phyloP scores from a whole-genome alignment of 2,888 invertebrate species.

The Leuctra nigra region DNA sequence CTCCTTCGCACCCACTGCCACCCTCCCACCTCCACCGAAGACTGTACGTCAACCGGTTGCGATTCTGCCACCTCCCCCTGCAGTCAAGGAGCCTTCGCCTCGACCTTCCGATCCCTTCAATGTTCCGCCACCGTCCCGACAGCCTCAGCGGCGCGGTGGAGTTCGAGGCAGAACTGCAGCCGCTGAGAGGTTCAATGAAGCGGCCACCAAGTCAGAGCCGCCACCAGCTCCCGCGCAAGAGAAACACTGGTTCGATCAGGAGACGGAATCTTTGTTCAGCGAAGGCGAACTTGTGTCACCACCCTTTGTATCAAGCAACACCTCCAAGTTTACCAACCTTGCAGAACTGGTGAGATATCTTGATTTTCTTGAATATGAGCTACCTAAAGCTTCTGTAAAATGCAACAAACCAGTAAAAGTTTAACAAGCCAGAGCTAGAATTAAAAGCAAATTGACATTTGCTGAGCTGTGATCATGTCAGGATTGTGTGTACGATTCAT shows the following conservation, averaged over 20 bases:
- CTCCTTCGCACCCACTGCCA: constrained; percentile 51
- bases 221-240: constrained; percentile 27
- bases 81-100: constrained; percentile 39
- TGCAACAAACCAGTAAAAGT: no score
- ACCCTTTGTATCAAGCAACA: constrained; percentile 16
- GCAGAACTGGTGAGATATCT: constrained; percentile 20
- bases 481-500: no score
- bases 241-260: constrained; percentile 45
- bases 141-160: constrained; percentile 29
- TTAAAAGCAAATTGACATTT: no score
- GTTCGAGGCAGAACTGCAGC: constrained; percentile 26
- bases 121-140: constrained; percentile 28
- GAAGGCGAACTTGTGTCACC: constrained; percentile 37
- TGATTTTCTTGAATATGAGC: no score
- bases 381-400: no score
- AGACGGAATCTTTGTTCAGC: constrained; percentile 43
- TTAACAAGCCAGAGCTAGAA: no score
- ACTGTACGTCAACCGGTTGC: constrained; percentile 15
- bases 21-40: constrained; percentile 19
- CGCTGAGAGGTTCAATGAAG: constrained; percentile 31
- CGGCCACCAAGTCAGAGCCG: constrained; percentile 36
- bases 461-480: no score
- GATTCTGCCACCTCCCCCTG: constrained; percentile 26
- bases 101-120: constrained; percentile 37
- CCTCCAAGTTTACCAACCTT: constrained; percentile 13